Conservation (phyloP, 2,113 vertebrate species). For the Emydocephalus ijimae region DNA sequence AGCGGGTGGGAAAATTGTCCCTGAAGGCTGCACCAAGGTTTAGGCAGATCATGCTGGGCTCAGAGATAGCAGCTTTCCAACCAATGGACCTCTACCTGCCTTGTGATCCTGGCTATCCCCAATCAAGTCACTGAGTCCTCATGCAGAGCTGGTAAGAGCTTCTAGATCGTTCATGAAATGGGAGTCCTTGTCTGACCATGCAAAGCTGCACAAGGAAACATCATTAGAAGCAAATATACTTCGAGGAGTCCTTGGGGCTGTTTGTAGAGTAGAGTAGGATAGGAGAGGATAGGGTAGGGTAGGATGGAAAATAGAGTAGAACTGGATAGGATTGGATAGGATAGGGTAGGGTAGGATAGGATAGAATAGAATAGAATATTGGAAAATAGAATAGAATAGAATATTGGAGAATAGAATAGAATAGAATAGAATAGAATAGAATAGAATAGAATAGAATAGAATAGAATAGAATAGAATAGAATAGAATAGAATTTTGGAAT, state of each 20-base stretch:
- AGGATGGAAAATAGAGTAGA: too few relatives aligned
- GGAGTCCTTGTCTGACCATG: neutral
- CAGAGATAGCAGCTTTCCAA: neutral
- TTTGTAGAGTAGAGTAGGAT: too few relatives aligned
- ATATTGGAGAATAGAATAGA: too few relatives aligned
- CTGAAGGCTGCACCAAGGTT: neutral
- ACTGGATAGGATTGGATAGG: too few relatives aligned
- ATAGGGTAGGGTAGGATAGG: too few relatives aligned
- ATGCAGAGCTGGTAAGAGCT: neutral
- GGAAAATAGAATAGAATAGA: too few relatives aligned
- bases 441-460: too few relatives aligned
- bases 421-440: too few relatives aligned
- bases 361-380: too few relatives aligned
- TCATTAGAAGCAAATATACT: neutral
- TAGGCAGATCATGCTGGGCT: neutral
- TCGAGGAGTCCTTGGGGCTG: neutral
- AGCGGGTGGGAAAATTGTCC: neutral
- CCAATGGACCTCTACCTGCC: neutral
- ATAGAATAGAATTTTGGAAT: too few relatives aligned
- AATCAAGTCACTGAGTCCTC: neutral
- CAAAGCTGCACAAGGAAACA: neutral
- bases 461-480: too few relatives aligned
- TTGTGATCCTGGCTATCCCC: neutral
- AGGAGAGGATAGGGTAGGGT: too few relatives aligned
- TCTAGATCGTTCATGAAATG: neutral